Evolutionary conservation across 1,140 invertebrate genomes (phyloP).

Genomic region (Eulimnadia texana): DNA sequence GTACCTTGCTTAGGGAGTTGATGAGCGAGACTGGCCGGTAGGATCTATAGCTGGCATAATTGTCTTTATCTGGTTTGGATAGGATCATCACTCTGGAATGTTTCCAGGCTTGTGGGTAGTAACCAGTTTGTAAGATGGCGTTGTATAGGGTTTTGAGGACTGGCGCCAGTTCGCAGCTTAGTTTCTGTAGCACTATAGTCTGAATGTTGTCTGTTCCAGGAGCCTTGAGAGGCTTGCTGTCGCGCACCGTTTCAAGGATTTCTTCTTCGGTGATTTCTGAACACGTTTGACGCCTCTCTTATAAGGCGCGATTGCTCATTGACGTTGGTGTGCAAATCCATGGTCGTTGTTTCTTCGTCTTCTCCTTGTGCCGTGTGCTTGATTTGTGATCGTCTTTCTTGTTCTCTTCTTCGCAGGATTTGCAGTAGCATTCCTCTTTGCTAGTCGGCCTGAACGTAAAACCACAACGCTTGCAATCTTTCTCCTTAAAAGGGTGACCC

Average conservation of each 20-base stretch:
- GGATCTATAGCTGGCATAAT: not conserved
- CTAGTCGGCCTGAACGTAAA: not conserved
- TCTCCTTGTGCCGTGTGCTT: not conserved
- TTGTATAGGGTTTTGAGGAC: not conserved
- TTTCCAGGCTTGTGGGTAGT: conserved; percentile 1
- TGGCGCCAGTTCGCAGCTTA: not conserved
- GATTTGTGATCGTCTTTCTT: not conserved
- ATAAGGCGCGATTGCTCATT: not conserved
- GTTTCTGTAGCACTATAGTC: not conserved
- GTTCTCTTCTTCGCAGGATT: not conserved
- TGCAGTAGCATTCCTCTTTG: not conserved
- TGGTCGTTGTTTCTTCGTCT: not conserved
- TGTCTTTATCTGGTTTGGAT: not conserved
- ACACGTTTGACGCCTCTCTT: not conserved
- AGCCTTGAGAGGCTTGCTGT: not conserved
- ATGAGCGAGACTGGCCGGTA: conserved; percentile 4
- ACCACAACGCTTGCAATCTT: not conserved
- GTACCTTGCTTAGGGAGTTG: not conserved
- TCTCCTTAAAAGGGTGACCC: not conserved
- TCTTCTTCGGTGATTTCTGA: not conserved
- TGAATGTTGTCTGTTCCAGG: not conserved
- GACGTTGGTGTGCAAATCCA: not conserved
- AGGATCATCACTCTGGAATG: not conserved
- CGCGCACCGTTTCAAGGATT: not conserved
- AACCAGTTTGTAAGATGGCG: not conserved